Base-by-base conservation (phyloP, 2,888 invertebrate species). In the Drosophila putrida region DNA sequence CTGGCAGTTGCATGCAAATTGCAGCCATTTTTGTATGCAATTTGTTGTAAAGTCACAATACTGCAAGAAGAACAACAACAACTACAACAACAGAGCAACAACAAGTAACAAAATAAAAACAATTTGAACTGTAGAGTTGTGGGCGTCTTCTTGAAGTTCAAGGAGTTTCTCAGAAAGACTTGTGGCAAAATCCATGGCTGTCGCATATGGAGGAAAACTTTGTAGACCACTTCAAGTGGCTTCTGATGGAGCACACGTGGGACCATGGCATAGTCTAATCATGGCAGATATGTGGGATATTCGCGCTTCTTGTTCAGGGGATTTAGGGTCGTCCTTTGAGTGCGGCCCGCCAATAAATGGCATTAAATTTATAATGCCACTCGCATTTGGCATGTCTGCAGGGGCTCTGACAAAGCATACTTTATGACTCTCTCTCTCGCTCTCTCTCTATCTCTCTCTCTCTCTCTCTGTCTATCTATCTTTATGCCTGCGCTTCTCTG, bases 1-100 rank as follows among this genome's bases (percentile, higher is more conserved):
- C 10, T 78, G 75, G 43, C 68, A 78, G 53, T 49, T 50, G 62
- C 57, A 88, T 82, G 88, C 88, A 82, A 87, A 82, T 82, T 85
- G 85, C 82, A 80, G 70, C 61, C 70, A 82, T 51, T 87, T 82
- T 84, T 70, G 75, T 72, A 71, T 81, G 79, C 88, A 75, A 79
- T 84, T 82, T 78, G 82, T 87, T 78, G 85, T 64, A 53, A 60
- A 71, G 43, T 51, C 54, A 54, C 62, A 78, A 49, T 63, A 73
- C 53, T 31, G 33, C 53, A 15, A 44, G 28, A 44, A 3, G n/a
- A 39, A 11, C 15, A 10, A 11, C 13, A 20, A 31, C 6, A 20
- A 33, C 13, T 47, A 33, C 33, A 58, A 44, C 39, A 43, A 28
- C 36, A 54, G 15, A 39, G 25, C 31, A 54, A 15, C 39, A 46